These are phyloP conservation scores for Penaeus japonicus DNA, from an alignment of 1,140 invertebrate genomes.

Conservation along the genomic window DNA sequence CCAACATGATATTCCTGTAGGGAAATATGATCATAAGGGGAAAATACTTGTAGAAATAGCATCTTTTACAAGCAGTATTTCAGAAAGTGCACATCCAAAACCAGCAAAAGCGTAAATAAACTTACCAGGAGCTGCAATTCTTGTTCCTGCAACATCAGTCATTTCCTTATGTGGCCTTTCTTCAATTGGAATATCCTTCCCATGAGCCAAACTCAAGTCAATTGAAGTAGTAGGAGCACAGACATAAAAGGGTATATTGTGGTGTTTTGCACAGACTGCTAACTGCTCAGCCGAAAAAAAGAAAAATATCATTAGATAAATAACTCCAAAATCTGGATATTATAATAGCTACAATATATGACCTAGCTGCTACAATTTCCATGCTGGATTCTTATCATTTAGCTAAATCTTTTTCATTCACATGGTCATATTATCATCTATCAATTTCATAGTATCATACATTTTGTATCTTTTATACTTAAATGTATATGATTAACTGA, in stretches of 20 bases:
- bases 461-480: no score
- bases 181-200: conserved; percentile 91
- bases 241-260: conserved; percentile 93
- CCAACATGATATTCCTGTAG: conserved; percentile 89
- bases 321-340: not conserved
- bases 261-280: conserved; percentile 89
- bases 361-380: no score
- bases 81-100: not conserved
- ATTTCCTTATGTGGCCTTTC: conserved; percentile 90
- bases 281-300: conserved; percentile 71
- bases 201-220: conserved; percentile 80
- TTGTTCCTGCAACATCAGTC: conserved; percentile 82
- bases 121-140: conserved; percentile 83
- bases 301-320: not conserved
- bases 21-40: not conserved
- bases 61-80: not conserved
- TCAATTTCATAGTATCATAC: no score
- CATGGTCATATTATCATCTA: no score
- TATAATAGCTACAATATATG: not conserved
- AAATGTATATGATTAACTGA: no score
- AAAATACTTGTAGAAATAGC: not conserved
- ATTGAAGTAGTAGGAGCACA: conserved; percentile 93
- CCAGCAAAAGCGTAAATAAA: not conserved
- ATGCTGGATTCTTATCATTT: no score
- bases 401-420: no score